phyloP scores from a whole-genome alignment of 2,797 vertebrate species.

The Takifugu ocellatus region DNA sequence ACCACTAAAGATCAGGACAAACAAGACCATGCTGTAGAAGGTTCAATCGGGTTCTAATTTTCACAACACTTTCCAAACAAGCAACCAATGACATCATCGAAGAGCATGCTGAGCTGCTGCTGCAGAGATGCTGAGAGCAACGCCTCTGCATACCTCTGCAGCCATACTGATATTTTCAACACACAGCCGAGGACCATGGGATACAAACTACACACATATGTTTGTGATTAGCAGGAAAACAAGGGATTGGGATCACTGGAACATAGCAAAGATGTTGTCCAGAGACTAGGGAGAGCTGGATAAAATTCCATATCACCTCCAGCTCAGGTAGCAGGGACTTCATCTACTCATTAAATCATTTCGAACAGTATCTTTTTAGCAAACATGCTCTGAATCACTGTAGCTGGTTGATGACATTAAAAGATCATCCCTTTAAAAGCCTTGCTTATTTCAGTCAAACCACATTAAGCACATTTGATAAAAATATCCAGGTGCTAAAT shows the following conservation, averaged over 20 bases:
- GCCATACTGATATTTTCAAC: slow-evolving; percentile 9
- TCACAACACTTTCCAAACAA: slow-evolving; percentile 54
- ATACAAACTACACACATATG: slow-evolving; percentile 58
- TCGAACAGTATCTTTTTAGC: too few species aligned
- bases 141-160: slow-evolving; percentile 20
- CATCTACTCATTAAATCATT: neutral
- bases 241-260: slow-evolving; percentile 29
- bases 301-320: slow-evolving; percentile 27
- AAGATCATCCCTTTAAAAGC: too few species aligned
- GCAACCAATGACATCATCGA: slow-evolving; percentile 48
- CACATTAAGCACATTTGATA: too few species aligned
- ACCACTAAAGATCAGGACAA: neutral
- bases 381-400: too few species aligned
- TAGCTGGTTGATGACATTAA: too few species aligned
- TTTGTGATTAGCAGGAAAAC: slow-evolving; percentile 55
- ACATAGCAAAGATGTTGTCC: slow-evolving; percentile 23
- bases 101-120: slow-evolving; percentile 12
- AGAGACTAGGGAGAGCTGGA: slow-evolving; percentile 25
- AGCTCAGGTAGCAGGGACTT: slow-evolving; percentile 8
- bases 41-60: slow-evolving; percentile 51
- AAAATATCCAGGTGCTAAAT: too few species aligned
- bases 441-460: too few species aligned
- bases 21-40: slow-evolving; percentile 9
- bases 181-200: slow-evolving; percentile 23
- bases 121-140: slow-evolving; percentile 29